A percentile compares a stretch with the other conserved stretches of the same genome.
These are phyloP conservation scores for Papilio machaon DNA, from an alignment of 1,140 invertebrate species.

Conservation along the genomic window DNA sequence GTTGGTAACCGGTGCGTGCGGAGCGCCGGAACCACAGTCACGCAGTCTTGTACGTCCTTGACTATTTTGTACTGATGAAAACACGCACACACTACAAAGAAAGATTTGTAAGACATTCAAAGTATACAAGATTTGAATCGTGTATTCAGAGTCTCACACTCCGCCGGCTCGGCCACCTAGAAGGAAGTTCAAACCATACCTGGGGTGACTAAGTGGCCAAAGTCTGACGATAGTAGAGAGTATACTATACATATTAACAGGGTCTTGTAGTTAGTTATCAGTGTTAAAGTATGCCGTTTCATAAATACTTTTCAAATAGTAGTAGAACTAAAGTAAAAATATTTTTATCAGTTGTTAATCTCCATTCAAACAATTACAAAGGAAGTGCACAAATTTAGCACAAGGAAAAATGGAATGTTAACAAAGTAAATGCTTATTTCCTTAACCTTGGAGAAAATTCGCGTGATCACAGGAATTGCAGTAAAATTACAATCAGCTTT, in stretches of 20 bases:
- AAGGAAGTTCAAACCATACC: no score
- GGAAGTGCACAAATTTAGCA: not conserved
- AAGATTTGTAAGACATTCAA: not conserved
- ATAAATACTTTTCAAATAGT: not conserved
- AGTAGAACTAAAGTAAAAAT: not conserved
- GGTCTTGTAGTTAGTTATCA: no score
- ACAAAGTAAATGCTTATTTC: conserved; percentile 1
- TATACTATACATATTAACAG: no score
- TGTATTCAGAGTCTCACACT: no score
- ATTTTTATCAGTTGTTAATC: not conserved
- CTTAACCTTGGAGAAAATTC: conserved; percentile 27
- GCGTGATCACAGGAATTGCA: conserved; percentile 16
- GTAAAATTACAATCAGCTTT: conserved; percentile 18
- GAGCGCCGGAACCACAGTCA: not conserved
- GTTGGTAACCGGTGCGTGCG: conserved; percentile 2
- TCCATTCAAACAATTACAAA: not conserved
- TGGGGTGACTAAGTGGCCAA: no score
- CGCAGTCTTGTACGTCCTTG: conserved; percentile 21
- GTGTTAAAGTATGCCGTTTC: not conserved
- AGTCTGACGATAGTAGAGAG: no score
- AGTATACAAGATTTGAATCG: not conserved
- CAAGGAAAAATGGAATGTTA: not conserved
- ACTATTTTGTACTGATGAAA: not conserved
- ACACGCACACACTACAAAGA: not conserved
- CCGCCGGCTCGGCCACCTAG: no score